A percentile compares a stretch with the other conserved stretches of the same genome.
Conservation (phyloP, 2,888 invertebrate genomes). For the Stenchaetothrips biformis region DNA sequence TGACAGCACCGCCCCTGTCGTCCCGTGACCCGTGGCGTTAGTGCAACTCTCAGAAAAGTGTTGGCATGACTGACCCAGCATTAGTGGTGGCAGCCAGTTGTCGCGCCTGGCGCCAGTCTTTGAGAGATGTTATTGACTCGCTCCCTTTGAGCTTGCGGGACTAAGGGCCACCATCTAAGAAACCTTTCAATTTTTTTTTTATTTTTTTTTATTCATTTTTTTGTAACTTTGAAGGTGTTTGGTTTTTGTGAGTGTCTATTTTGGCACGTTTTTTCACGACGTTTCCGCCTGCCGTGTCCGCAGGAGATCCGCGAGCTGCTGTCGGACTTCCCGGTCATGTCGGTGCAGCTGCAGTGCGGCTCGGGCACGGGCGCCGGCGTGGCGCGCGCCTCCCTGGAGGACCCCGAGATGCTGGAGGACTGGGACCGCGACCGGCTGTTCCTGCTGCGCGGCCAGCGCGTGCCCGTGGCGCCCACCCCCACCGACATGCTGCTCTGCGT, state of each 20-base stretch:
- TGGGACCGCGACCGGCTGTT: slow-evolving; percentile 44
- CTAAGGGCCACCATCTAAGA: no score
- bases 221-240: background rate
- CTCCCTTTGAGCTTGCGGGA: no score
- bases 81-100: no score
- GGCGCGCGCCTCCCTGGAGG: slow-evolving; percentile 44
- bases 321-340: slow-evolving; percentile 43
- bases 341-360: slow-evolving; percentile 41
- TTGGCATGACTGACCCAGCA: no score
- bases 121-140: no score
- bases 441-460: slow-evolving; percentile 44
- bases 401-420: slow-evolving; percentile 46
- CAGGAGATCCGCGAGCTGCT: slow-evolving; percentile 44
- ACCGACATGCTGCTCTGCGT: slow-evolving; percentile 51
- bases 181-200: no score
- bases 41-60: no score
- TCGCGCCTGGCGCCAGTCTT: no score
- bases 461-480: slow-evolving; percentile 46
- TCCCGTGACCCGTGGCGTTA: no score
- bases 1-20: background rate
- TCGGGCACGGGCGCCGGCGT: slow-evolving; percentile 41
- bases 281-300: slow-evolving; percentile 29
- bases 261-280: background rate
- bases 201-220: no score
- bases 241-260: background rate